Percentiles rank a stretch among this genome's conserved stretches.
phyloP scores from a whole-genome alignment of 2,888 invertebrate species.

The Automeris io region DNA sequence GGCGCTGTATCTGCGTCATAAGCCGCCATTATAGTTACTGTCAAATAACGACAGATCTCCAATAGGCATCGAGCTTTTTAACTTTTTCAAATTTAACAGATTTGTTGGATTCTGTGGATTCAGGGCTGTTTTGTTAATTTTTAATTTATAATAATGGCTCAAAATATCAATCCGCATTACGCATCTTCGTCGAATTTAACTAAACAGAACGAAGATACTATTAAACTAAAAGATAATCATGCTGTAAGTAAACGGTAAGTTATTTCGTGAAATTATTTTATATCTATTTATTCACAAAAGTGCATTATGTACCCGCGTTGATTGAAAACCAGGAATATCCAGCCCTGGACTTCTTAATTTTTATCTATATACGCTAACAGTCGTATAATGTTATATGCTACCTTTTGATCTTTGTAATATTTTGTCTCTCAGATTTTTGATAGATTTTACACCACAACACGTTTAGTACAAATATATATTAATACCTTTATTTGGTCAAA shows the following conservation, averaged over 20 bases:
- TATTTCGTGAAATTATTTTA: too few relatives aligned
- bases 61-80: constrained; percentile 73
- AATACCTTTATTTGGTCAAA: too few relatives aligned
- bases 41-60: constrained; percentile 55
- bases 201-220: constrained; percentile 89
- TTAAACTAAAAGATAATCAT: constrained; percentile 87
- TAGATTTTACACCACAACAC: too few relatives aligned
- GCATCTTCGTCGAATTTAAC: constrained; percentile 83
- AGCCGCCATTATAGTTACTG: constrained; percentile 63
- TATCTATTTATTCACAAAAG: too few relatives aligned
- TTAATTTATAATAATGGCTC: constrained; percentile 81
- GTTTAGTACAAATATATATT: too few relatives aligned
- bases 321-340: too few relatives aligned
- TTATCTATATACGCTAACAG: too few relatives aligned
- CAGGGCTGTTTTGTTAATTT: constrained; percentile 41
- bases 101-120: constrained; percentile 49
- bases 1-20: constrained; percentile 27
- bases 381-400: too few relatives aligned
- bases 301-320: too few relatives aligned
- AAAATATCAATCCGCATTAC: constrained; percentile 90
- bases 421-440: too few relatives aligned
- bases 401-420: too few relatives aligned
- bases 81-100: constrained; percentile 71
- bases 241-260: constrained; percentile 93
- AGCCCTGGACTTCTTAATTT: too few relatives aligned